Conservation (phyloP, 2,797 vertebrate genomes). For the Telmatherina bonti region DNA sequence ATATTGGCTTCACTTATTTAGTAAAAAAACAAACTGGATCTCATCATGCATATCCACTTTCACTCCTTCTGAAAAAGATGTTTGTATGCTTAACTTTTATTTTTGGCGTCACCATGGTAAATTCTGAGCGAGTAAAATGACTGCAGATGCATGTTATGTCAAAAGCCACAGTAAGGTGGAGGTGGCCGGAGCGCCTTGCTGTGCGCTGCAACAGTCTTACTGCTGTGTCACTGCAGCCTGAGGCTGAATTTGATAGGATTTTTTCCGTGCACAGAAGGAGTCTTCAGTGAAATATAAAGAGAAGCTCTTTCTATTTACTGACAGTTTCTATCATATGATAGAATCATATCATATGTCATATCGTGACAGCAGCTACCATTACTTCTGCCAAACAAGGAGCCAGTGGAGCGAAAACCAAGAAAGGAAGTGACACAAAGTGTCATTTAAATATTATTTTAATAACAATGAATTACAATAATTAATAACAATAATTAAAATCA, state of each 20-base stretch:
- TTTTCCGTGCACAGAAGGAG: background rate
- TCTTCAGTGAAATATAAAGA: background rate
- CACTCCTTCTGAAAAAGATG: background rate
- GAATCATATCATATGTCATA: too few relatives aligned
- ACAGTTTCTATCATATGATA: background rate
- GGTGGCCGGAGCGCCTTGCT: background rate
- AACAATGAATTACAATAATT: background rate
- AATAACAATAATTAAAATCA: background rate
- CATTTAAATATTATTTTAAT: background rate
- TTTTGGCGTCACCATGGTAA: background rate
- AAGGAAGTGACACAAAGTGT: background rate
- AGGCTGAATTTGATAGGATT: slow-evolving; percentile 4
- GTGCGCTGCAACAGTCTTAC: background rate
- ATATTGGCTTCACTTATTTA: background rate
- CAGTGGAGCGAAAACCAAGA: background rate
- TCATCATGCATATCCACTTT: too few relatives aligned
- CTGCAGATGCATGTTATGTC: background rate
- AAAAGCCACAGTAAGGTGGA: background rate
- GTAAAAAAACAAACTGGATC: too few relatives aligned
- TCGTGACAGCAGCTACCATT: background rate
- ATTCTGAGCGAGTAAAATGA: background rate
- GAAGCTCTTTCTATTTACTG: background rate
- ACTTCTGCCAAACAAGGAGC: background rate
- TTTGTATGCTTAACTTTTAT: background rate
- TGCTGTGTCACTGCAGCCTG: slow-evolving; percentile 10